These are phyloP conservation scores for Autographa gamma DNA, from an alignment of 2,888 invertebrate genomes.

Conservation along the genomic window DNA sequence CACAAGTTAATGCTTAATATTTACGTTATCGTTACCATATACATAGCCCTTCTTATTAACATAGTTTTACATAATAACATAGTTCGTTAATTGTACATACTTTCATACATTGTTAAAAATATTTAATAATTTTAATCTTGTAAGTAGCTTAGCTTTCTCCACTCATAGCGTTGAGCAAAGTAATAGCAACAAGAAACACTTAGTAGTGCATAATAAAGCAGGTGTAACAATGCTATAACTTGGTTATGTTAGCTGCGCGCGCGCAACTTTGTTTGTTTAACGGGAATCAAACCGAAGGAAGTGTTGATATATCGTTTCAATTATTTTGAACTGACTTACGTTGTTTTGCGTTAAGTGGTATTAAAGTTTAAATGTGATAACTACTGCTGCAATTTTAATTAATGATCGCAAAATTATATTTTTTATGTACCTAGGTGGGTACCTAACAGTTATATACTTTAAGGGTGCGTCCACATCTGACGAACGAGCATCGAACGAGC, in stretches of 20 bases:
- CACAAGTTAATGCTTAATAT: too few relatives aligned
- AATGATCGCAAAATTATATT: background rate
- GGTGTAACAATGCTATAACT: slow-evolving; percentile 56
- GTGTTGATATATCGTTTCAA: slow-evolving; percentile 13
- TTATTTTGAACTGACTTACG: background rate
- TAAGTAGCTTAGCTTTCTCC: slow-evolving; percentile 15
- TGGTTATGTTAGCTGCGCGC: slow-evolving; percentile 51
- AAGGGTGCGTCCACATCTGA: too few relatives aligned
- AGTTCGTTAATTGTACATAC: background rate
- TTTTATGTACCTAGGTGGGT: too few relatives aligned
- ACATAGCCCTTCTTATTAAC: too few relatives aligned
- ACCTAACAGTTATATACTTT: too few relatives aligned
- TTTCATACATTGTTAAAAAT: background rate
- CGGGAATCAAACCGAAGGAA: slow-evolving; percentile 60
- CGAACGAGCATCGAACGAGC: too few relatives aligned
- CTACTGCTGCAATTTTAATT: background rate
- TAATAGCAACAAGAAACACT: slow-evolving; percentile 47
- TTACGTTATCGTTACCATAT: too few relatives aligned
- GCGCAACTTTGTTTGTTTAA: slow-evolving; percentile 70
- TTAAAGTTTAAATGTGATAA: background rate
- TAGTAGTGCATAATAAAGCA: slow-evolving; percentile 50
- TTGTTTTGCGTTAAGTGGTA: background rate
- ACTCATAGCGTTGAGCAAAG: slow-evolving; percentile 13
- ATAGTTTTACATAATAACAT: too few relatives aligned
- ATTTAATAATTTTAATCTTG: background rate